Base-by-base conservation (phyloP, 2,888 invertebrate genomes). In the Thera britannica region DNA sequence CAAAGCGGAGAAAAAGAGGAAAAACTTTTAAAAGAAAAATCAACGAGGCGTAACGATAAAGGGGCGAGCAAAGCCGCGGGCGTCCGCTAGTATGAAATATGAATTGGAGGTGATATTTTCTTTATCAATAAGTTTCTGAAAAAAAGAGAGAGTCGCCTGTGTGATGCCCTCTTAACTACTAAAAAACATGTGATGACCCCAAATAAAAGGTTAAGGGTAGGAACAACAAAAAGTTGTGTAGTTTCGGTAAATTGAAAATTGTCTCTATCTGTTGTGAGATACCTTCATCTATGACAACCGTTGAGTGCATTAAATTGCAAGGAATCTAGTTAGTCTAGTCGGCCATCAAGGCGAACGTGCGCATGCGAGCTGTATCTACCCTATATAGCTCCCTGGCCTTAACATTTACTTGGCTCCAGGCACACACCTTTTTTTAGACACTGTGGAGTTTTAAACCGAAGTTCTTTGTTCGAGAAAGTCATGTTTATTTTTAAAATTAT, bases 281-380 rank as follows among this genome's bases (percentile, higher is more conserved):
- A 34, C 2, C 35, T n/a, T 67, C 4, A 46, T 74, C 72, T 70
- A 3, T 71, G 67, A 11, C 58, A n/a, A 6, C 49, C 38, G 61
- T 55, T 44, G 55, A 67, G 63, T 71, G 72, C 74, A 73, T 68
- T 67, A 72, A 70, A 72, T 75, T 68, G 71, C 69, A 65, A n/a
- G 77, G 77, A 80, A 81, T 80, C 81, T 80, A 79, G 79, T 69
- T 70, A 44, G 72, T 75, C 75, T 73, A 75, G 78, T 72, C 64
- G 35, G 41, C 55, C 46, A 74, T 73, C 79, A 80, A 81, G 79
- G 80, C 68, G 59, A 80, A 72, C 76, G 5, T 62, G 71, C 51
- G 12, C 76, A 3, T 61, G 70, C 54, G n/a, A 56, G 49, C 52
- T 12, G 44, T 48, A 56, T 65, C 8, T 72, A 72, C 68, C 72